Percentiles rank a stretch among this genome's conserved stretches.
Conservation (phyloP, 2,113 vertebrate genomes). For the Acrocephalus kingi region DNA sequence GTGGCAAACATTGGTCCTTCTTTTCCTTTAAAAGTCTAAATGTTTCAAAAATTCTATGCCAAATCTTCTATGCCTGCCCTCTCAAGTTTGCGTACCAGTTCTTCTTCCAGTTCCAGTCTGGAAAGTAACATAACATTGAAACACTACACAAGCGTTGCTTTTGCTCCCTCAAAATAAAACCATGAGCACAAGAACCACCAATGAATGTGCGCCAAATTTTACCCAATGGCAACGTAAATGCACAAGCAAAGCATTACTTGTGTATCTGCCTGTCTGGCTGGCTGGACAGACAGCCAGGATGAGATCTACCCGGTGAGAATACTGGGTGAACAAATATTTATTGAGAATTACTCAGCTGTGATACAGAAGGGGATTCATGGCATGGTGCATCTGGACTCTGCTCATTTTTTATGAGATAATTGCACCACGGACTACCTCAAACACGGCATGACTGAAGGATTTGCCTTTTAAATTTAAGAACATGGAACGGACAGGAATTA, state of each 20-base stretch:
- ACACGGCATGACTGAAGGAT: constrained; percentile 65
- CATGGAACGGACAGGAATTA: constrained; percentile 75
- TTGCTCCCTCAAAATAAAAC: background rate
- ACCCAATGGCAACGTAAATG: background rate
- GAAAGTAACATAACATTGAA: background rate
- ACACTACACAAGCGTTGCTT: background rate
- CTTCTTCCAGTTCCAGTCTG: background rate
- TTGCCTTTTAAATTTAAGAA: constrained; percentile 78
- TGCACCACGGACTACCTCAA: constrained; percentile 71
- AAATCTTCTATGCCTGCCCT: background rate
- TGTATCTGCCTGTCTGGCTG: background rate
- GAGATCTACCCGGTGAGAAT: constrained; percentile 61
- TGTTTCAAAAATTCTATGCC: background rate
- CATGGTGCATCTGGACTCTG: constrained; percentile 75
- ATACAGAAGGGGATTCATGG: constrained; percentile 73
- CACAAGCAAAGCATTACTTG: background rate
- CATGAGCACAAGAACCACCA: background rate
- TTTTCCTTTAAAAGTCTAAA: background rate
- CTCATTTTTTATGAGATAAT: constrained; percentile 81
- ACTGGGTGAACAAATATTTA: constrained; percentile 90
- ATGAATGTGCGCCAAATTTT: accelerated
- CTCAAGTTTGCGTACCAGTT: background rate
- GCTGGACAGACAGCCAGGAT: background rate
- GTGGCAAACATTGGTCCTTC: background rate
- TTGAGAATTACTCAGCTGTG: constrained; percentile 82